Evolutionary conservation across 1,140 invertebrate species (phyloP), one percentile per base, ranked within the genome.

Genomic region (Macrosteles quadrilineatus): DNA sequence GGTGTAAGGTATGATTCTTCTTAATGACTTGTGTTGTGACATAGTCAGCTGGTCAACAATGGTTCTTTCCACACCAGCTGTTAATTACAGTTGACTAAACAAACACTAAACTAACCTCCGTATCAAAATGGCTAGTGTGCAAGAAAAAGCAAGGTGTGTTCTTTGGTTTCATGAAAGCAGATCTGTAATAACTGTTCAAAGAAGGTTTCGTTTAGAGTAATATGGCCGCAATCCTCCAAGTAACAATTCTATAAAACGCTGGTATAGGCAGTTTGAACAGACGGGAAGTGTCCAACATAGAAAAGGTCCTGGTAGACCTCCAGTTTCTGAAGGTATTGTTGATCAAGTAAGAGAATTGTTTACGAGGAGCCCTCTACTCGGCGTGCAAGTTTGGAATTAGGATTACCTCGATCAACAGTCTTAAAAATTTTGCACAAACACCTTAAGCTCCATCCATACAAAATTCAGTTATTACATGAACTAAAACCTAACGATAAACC

Each of bases 11-110:
- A 25, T 55, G 17, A 55, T 55, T 19, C 17, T 55, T 25, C 17
- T 17, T 55, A 55, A 55, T 55, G 23, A 25, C 23, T 55, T 55
- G 19, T 25, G 50, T 55, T 55, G 17, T 55, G 50, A n/a, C n/a
- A n/a, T n/a, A n/a, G n/a, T n/a, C n/a, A n/a, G n/a, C n/a, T n/a
- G n/a, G n/a, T n/a, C n/a, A n/a, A n/a, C n/a, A n/a, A n/a, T n/a
- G n/a, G n/a, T n/a, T n/a, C n/a, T n/a, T n/a, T n/a, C n/a, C n/a
- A 21, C 17, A 17, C 6, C 17, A 55, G 19, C 19, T 9, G 50
- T 6, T 17, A 19, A 11, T 9, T 21, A 25, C 6, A 21, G 19
- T 11, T 11, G 19, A 55, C 6, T 4, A 6, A 55, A 55, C 6
- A 9, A 6, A 19, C 9, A 21, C 9, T 55, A 11, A 17, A 4